phyloP scores from a whole-genome alignment of 2,113 vertebrate genomes.

The Melanotaenia duboulayi region DNA sequence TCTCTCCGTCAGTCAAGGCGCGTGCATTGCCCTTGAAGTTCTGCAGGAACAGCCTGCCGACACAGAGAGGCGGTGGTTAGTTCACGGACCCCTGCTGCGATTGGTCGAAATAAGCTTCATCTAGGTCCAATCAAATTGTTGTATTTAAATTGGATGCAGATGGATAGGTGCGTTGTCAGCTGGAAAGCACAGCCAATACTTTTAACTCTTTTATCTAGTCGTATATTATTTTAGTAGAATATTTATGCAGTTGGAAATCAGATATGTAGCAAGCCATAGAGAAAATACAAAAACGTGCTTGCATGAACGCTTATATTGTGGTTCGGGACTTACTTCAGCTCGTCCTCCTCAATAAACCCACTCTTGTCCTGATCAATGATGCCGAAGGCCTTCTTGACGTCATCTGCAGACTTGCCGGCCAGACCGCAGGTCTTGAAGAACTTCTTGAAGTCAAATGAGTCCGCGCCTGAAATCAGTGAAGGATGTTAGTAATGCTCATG shows the following conservation, averaged over 20 bases:
- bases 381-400: constrained; percentile 83
- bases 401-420: constrained; percentile 76
- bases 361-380: constrained; percentile 90
- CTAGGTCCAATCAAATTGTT: background rate
- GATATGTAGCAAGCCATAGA: no score
- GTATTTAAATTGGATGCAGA: background rate
- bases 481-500: background rate
- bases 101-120: background rate
- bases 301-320: background rate
- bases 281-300: background rate
- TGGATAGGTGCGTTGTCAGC: no score
- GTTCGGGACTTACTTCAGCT: constrained; percentile 81
- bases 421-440: constrained; percentile 85
- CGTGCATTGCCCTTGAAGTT: constrained; percentile 80
- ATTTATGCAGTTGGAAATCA: no score
- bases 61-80: background rate
- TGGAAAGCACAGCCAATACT: no score
- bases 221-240: no score
- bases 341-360: constrained; percentile 87
- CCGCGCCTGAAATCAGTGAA: constrained; percentile 74
- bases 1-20: constrained; percentile 80
- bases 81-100: background rate
- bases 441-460: constrained; percentile 83
- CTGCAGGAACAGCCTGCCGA: constrained; percentile 83
- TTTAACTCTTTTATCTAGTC: background rate